A percentile compares a stretch with the other conserved stretches of the same genome.
phyloP scores from a whole-genome alignment of 2,113 vertebrate species.

The Telmatochromis sp. region DNA sequence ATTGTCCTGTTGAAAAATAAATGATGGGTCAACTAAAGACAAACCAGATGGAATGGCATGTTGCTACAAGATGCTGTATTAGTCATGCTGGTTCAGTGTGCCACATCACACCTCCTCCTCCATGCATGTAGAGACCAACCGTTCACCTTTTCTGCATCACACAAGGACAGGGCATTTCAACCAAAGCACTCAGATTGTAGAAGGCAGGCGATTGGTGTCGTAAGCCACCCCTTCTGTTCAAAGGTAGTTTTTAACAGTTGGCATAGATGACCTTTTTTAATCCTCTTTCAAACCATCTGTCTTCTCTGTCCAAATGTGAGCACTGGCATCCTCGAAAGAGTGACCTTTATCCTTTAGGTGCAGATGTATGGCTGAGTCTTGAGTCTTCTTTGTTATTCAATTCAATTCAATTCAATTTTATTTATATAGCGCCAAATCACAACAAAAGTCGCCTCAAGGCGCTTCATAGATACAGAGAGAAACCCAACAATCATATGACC shows the following conservation, averaged over 20 bases:
- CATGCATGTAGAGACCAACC: not conserved
- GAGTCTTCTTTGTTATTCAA: no score
- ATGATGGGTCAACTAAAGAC: not conserved
- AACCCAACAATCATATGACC: no score
- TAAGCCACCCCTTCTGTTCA: not conserved
- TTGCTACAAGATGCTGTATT: not conserved
- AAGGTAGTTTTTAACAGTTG: not conserved
- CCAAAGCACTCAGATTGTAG: not conserved
- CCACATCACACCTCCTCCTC: not conserved
- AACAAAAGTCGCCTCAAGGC: no score
- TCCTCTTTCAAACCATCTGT: not conserved
- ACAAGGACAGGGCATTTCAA: not conserved
- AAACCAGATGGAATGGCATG: not conserved
- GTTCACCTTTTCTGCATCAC: not conserved
- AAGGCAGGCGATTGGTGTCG: not conserved
- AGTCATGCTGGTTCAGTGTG: not conserved
- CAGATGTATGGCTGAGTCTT: not conserved
- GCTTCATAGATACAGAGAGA: no score
- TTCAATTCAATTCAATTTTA: no score
- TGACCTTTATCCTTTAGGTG: not conserved
- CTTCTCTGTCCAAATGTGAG: not conserved
- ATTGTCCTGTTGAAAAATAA: not conserved
- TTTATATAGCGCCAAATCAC: no score
- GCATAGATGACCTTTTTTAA: not conserved
- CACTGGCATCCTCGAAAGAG: not conserved